Conservation (phyloP, 2,888 invertebrate genomes). For the Mimas tiliae region DNA sequence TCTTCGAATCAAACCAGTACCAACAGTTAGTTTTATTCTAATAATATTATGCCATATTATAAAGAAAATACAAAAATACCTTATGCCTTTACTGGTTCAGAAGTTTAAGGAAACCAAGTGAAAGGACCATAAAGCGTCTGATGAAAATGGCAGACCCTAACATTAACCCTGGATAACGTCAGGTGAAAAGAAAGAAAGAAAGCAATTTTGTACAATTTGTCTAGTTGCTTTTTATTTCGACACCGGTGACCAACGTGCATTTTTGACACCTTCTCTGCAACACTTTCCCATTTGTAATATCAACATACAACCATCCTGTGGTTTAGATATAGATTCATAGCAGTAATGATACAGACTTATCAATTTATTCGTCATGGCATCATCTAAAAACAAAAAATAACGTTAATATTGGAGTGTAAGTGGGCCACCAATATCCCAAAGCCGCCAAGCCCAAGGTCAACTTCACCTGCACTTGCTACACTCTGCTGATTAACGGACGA, state of each 20-base stretch:
- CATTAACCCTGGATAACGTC: too few relatives aligned
- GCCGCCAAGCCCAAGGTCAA: too few relatives aligned
- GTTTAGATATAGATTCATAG: neutral
- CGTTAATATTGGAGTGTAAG: neutral
- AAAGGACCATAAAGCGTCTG: slow-evolving; percentile 57
- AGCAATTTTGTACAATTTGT: neutral
- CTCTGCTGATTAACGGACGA: too few relatives aligned
- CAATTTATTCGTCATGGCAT: slow-evolving; percentile 38
- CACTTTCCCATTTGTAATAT: slow-evolving; percentile 12
- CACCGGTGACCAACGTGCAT: neutral
- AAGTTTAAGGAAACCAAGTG: slow-evolving; percentile 61
- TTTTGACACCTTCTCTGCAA: neutral
- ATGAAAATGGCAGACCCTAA: too few relatives aligned
- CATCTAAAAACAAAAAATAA: slow-evolving; percentile 40
- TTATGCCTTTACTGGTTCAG: slow-evolving; percentile 56
- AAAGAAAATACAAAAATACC: slow-evolving; percentile 36
- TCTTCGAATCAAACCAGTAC: too few relatives aligned
- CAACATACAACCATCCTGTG: slow-evolving; percentile 24
- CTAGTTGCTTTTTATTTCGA: too few relatives aligned
- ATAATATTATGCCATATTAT: neutral
- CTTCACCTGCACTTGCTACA: too few relatives aligned
- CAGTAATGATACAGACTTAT: slow-evolving; percentile 37
- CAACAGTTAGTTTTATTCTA: too few relatives aligned
- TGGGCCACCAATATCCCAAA: too few relatives aligned
- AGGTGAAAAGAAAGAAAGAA: too few relatives aligned